These are phyloP conservation scores for Bibio marci DNA, from an alignment of 2,888 invertebrate species.

Conservation along the genomic window DNA sequence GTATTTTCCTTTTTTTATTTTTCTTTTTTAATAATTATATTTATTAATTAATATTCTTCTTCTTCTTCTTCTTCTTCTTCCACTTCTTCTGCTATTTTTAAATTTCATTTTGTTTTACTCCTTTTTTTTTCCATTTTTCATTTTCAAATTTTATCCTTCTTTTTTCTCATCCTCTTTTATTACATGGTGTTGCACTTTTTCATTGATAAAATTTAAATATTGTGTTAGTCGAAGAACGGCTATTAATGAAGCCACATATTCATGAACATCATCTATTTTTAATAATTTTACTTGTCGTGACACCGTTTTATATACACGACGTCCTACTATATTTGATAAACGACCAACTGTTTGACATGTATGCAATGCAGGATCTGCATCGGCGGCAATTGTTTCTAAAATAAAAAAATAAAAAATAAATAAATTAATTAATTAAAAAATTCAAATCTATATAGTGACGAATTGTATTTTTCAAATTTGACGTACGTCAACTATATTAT, in stretches of 20 bases:
- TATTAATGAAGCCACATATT: slow-evolving; percentile 31
- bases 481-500: background rate
- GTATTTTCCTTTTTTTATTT: no score
- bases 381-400: slow-evolving; percentile 39
- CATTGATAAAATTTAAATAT: slow-evolving; percentile 30
- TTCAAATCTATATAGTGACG: background rate
- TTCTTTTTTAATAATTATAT: no score
- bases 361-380: slow-evolving; percentile 48
- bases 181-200: slow-evolving; percentile 17
- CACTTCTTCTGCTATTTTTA: no score
- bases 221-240: slow-evolving; percentile 32
- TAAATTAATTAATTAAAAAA: slow-evolving; percentile 1
- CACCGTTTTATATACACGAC: slow-evolving; percentile 50
- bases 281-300: slow-evolving; percentile 38
- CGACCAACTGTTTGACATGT: slow-evolving; percentile 55
- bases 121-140: no score
- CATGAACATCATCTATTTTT: slow-evolving; percentile 32
- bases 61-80: no score
- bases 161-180: background rate
- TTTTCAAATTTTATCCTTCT: no score
- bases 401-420: slow-evolving; percentile 10
- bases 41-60: no score
- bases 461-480: background rate
- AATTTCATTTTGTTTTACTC: no score
- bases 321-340: slow-evolving; percentile 51